A percentile compares a stretch with the other conserved stretches of the same genome.
These are phyloP conservation scores for Arbacia lixula DNA, from an alignment of 53 echinoderm and acorn worm genomes.

Conservation along the genomic window DNA sequence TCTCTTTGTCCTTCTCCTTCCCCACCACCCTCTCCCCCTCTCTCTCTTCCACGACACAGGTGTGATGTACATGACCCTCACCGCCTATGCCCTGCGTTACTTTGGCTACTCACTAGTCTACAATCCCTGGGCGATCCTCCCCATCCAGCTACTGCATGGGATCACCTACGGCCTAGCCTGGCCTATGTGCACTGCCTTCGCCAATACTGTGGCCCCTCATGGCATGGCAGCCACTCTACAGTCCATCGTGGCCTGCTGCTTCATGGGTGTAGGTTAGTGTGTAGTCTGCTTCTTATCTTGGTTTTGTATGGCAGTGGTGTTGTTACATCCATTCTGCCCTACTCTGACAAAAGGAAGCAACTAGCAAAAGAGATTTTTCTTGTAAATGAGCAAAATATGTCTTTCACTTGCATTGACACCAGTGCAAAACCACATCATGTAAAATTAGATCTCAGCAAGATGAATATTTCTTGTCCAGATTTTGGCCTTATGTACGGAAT, in stretches of 20 bases:
- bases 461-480: no score
- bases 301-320: neutral
- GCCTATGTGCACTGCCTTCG: slow-evolving; percentile 85
- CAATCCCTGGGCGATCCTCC: slow-evolving; percentile 85
- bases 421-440: no score
- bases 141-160: slow-evolving; percentile 87
- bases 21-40: no score
- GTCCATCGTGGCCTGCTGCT: slow-evolving; percentile 71
- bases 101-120: slow-evolving; percentile 75
- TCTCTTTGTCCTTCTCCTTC: no score
- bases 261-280: slow-evolving; percentile 88
- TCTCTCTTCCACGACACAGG: no score
- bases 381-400: no score
- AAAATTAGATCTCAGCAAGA: no score
- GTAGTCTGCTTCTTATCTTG: neutral
- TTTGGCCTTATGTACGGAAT: no score
- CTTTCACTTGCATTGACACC: no score
- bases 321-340: neutral
- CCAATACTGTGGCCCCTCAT: slow-evolving; percentile 76
- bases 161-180: slow-evolving; percentile 86
- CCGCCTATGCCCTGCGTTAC: slow-evolving; percentile 82
- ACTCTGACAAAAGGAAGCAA: no score
- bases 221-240: slow-evolving; percentile 93
- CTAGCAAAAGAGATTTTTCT: no score
- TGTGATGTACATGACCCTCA: slow-evolving; percentile 63